Percentiles rank a stretch among this genome's conserved stretches.
Evolutionary conservation across 2,113 vertebrate species (phyloP).

Genomic region (Ictidomys tridecemlineatus): DNA sequence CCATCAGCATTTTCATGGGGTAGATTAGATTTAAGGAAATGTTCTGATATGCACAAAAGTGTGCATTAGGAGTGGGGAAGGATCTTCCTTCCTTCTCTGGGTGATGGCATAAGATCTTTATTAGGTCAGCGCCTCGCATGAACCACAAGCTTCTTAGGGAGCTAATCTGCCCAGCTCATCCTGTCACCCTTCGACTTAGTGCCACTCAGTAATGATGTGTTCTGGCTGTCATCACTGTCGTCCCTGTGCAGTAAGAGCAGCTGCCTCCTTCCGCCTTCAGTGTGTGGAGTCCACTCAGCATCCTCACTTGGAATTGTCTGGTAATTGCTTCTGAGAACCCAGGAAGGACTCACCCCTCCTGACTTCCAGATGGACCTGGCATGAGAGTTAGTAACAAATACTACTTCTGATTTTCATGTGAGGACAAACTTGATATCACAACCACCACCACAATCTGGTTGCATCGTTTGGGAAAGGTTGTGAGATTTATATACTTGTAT

Average conservation of each 20-base stretch:
- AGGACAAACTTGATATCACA: conserved; percentile 5
- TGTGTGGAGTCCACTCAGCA: background rate
- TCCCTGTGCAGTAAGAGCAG: background rate
- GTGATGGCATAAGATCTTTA: conserved; percentile 62
- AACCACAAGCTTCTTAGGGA: conserved; percentile 63
- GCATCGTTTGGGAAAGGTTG: conserved; percentile 41
- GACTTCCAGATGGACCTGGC: background rate
- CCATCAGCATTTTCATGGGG: background rate
- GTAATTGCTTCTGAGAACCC: background rate
- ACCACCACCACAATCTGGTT: background rate
- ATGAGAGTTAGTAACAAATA: background rate
- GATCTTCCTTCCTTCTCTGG: conserved; percentile 23
- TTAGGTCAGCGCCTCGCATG: conserved; percentile 20
- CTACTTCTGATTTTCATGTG: background rate
- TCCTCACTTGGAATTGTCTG: background rate
- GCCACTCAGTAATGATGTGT: conserved; percentile 53
- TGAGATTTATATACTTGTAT: background rate
- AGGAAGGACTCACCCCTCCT: background rate
- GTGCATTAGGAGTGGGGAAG: background rate
- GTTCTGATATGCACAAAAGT: background rate
- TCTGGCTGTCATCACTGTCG: conserved; percentile 61
- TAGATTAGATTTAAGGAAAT: background rate
- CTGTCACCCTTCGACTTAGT: conserved; percentile 78
- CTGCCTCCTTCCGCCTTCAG: background rate
- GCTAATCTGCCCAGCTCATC: conserved; percentile 78